Evolutionary conservation across 2,888 invertebrate genomes (phyloP).

Genomic region (Miltochrista miniata): DNA sequence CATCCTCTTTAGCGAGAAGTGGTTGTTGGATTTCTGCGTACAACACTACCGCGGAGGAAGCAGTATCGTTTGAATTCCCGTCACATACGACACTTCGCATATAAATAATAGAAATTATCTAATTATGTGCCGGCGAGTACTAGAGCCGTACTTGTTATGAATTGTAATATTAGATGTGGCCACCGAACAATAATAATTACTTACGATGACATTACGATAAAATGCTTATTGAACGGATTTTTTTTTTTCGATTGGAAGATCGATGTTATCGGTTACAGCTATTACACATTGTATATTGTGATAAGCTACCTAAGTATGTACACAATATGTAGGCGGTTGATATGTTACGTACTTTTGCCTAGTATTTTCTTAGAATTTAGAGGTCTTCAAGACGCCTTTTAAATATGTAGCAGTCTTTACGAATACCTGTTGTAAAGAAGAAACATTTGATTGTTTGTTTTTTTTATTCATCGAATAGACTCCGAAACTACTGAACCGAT

Average conservation of each 20-base stretch:
- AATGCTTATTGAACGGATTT: slow-evolving; percentile 55
- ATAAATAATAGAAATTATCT: slow-evolving; percentile 83
- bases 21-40: slow-evolving; percentile 66
- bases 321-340: slow-evolving; percentile 39
- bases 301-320: slow-evolving; percentile 70
- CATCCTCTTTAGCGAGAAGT: slow-evolving; percentile 76
- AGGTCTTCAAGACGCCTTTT: neutral
- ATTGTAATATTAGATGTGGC: slow-evolving; percentile 59
- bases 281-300: slow-evolving; percentile 56
- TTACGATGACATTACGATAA: slow-evolving; percentile 64
- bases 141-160: slow-evolving; percentile 61
- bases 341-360: slow-evolving; percentile 32
- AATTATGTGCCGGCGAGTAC: slow-evolving; percentile 73
- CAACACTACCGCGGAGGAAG: slow-evolving; percentile 63
- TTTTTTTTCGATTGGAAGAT: slow-evolving; percentile 69
- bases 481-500: no score
- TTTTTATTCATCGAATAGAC: no score
- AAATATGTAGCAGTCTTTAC: no score
- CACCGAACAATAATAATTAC: slow-evolving; percentile 58
- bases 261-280: slow-evolving; percentile 76
- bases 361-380: slow-evolving; percentile 23
- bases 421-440: no score
- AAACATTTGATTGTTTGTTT: no score
- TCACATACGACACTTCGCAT: slow-evolving; percentile 67
- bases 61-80: slow-evolving; percentile 62